Base-by-base conservation (phyloP, 2,797 vertebrate genomes). In the Helarctos malayanus region DNA sequence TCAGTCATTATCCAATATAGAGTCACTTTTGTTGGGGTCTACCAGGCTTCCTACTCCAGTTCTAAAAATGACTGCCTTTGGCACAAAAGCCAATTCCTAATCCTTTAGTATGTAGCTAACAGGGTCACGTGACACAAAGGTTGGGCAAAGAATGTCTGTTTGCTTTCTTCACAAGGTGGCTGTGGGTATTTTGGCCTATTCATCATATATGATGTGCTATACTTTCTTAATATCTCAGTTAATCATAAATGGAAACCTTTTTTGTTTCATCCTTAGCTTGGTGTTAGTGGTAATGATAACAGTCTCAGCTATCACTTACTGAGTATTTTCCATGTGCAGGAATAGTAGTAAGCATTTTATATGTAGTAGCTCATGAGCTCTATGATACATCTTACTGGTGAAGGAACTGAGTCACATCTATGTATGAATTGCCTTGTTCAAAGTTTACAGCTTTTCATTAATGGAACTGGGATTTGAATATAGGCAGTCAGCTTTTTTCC, bases 221-320 rank as follows among this genome's bases (percentile, higher is more conserved):
- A 41, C 23, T 63, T 79, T 93, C 45, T 65, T 59, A 71, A 94
- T 75, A 61, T 68, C 27, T 95, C 49, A 65, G n/a, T 86, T 91
- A 79, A 84, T 76, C n/a, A 63, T 38, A 71, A 61, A 23, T 52
- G 57, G 57, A 91, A 54, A 57, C 32, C 35, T 54, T 80, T 88
- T 89, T 52, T 78, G 16, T 56, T 82, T 89, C 32, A 65, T 80
- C 47, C 63, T 86, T 89, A 21, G 19, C 52, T 78, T 91, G 11
- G 49, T 75, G 13, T 19, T 88, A 69, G 57, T 59, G 21, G 63
- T n/a, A 57, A 82, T 81, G n/a, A 79, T n/a, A 63, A 41, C 13
- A 90, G 61, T 38, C 23, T 73, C 1, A 54, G n/a, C 61, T 84
- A 21, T 73, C 47, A 45, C 32, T 65, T 38, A 61, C 13, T 65